phyloP scores from a whole-genome alignment of 2,888 invertebrate genomes.

The Agrochola litura region DNA sequence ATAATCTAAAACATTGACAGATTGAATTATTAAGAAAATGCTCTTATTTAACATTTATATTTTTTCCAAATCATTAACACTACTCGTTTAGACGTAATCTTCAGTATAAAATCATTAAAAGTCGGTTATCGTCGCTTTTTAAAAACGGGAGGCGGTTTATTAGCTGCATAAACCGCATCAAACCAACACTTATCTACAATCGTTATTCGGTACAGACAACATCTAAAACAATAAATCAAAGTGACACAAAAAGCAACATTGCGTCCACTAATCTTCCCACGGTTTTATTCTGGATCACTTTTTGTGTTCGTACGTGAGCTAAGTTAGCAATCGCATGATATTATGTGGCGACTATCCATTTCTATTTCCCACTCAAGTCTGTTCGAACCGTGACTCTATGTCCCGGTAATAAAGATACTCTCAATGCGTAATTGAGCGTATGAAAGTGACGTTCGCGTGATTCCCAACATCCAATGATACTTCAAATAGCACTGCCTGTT shows the following conservation, averaged over 20 bases:
- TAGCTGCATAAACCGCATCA: constrained; percentile 8
- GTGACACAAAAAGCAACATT: constrained; percentile 51
- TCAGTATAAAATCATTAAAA: too few relatives aligned
- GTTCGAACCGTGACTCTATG: constrained; percentile 62
- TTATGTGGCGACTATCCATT: constrained; percentile 73
- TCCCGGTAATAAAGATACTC: constrained; percentile 39
- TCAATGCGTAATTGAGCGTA: constrained; percentile 57
- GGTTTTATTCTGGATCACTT: constrained; percentile 72
- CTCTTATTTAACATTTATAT: too few relatives aligned
- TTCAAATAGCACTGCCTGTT: constrained; percentile 64
- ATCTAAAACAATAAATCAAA: constrained; percentile 54
- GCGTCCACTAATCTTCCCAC: constrained; percentile 72
- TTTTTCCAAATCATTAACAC: too few relatives aligned
- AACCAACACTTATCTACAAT: constrained; percentile 22
- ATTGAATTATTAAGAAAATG: too few relatives aligned
- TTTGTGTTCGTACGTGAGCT: constrained; percentile 70
- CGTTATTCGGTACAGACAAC: constrained; percentile 37
- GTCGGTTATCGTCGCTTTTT: too few relatives aligned
- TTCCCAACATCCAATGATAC: constrained; percentile 67
- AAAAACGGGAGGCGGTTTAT: background rate
- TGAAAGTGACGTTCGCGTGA: constrained; percentile 69
- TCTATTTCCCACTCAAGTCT: constrained; percentile 58
- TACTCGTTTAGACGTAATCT: too few relatives aligned
- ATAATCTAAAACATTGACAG: too few relatives aligned
- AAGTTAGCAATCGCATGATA: constrained; percentile 76